A percentile compares a stretch with the other conserved stretches of the same genome.
Evolutionary conservation across 2,113 vertebrate genomes (phyloP).

Genomic region (Engraulis encrasicolus): DNA sequence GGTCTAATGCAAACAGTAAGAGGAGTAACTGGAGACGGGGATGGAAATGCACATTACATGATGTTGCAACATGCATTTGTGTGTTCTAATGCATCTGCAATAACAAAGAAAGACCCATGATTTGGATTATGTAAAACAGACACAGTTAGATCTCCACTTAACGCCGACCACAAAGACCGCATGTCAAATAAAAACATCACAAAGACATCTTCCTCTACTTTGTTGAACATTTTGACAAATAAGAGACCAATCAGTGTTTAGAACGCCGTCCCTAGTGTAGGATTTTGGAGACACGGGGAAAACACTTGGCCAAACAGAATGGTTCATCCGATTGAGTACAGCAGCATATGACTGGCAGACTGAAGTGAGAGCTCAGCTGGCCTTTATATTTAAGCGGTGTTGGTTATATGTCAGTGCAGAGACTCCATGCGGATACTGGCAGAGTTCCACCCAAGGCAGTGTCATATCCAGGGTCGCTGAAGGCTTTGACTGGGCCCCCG

Average conservation of each 20-base stretch:
- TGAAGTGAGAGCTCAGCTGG: not conserved
- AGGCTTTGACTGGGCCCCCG: too few species aligned
- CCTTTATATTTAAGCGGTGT: not conserved
- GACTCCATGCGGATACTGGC: not conserved
- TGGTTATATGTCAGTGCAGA: not conserved
- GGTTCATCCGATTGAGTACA: not conserved
- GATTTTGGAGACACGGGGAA: not conserved
- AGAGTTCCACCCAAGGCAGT: not conserved
- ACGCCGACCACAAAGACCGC: not conserved
- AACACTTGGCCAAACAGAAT: not conserved
- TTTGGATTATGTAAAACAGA: not conserved
- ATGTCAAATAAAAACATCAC: not conserved
- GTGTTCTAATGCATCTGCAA: too few species aligned
- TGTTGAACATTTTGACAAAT: not conserved
- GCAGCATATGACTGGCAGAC: not conserved
- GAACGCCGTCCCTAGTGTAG: not conserved
- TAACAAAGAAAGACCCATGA: too few species aligned
- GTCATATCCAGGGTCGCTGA: too few species aligned
- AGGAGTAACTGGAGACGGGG: not conserved
- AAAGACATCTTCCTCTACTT: not conserved
- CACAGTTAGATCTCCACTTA: not conserved
- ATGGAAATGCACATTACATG: not conserved
- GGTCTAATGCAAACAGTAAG: not conserved
- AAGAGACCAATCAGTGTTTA: not conserved
- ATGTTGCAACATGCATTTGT: too few species aligned